These are phyloP conservation scores for Cyanoderma ruficeps DNA, from an alignment of 2,113 vertebrate species.

Conservation along the genomic window DNA sequence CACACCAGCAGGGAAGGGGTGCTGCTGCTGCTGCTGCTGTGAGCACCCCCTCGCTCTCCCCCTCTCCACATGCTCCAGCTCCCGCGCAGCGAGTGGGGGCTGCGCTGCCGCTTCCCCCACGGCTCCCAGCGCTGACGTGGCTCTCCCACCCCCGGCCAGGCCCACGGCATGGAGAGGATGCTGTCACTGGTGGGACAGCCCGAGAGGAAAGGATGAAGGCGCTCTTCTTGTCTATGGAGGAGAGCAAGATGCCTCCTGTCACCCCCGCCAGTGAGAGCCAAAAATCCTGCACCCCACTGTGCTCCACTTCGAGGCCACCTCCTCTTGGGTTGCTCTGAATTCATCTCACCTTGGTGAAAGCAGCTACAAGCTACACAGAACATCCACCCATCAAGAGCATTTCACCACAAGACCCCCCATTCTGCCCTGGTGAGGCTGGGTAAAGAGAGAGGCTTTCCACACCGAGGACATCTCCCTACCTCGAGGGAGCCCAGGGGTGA, in stretches of 20 bases:
- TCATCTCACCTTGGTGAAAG: background rate
- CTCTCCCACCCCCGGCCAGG: background rate
- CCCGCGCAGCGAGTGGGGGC: background rate
- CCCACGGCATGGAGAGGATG: background rate
- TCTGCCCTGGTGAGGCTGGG: background rate
- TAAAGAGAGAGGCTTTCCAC: background rate
- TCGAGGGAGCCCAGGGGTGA: conserved; percentile 8
- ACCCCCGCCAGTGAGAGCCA: background rate
- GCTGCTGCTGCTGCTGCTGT: background rate
- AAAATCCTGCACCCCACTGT: background rate
- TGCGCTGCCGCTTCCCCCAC: background rate
- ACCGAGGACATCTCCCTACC: background rate
- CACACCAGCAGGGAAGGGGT: background rate
- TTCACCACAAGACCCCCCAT: background rate
- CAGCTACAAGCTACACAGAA: background rate
- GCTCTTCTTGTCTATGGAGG: background rate
- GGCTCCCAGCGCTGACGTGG: background rate
- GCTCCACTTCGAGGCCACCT: background rate
- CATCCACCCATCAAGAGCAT: rapidly evolving
- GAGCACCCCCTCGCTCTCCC: background rate
- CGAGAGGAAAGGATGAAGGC: background rate
- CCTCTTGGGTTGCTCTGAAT: background rate
- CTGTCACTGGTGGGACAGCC: background rate
- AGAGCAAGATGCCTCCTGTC: background rate
- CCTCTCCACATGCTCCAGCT: background rate